phyloP scores from a whole-genome alignment of 1,140 invertebrate genomes.

The Brachionus calyciflorus region DNA sequence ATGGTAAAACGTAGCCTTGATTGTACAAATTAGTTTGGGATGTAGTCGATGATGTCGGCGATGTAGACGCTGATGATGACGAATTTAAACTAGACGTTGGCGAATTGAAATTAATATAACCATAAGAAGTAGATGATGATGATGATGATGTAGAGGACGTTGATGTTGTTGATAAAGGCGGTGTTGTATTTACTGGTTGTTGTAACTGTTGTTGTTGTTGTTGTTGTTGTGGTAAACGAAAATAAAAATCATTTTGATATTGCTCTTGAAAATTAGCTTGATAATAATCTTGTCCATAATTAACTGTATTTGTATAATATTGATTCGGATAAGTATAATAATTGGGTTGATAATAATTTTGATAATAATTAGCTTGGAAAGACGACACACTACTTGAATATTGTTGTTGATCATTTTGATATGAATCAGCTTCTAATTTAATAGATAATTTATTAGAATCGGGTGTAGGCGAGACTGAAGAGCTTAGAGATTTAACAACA shows the following conservation, averaged over 20 bases:
- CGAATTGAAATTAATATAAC: neutral
- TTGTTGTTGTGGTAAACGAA: neutral
- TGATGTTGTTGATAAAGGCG: neutral
- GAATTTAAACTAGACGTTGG: slow-evolving; percentile 22
- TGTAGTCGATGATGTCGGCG: neutral
- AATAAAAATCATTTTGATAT: slow-evolving; percentile 19
- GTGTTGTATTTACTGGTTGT: too few relatives aligned
- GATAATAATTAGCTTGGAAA: too few relatives aligned
- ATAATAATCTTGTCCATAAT: neutral
- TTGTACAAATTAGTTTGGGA: too few relatives aligned
- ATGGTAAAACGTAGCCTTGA: too few relatives aligned
- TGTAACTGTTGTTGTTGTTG: neutral
- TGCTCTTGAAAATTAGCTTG: neutral
- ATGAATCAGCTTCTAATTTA: too few relatives aligned
- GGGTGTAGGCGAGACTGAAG: neutral
- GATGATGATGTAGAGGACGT: neutral
- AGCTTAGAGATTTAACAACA: neutral
- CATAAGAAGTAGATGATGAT: too few relatives aligned
- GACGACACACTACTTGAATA: too few relatives aligned
- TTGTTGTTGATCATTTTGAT: too few relatives aligned
- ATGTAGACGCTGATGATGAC: neutral
- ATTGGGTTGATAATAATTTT: slow-evolving; percentile 11
- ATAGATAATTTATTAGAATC: neutral
- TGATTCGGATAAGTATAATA: slow-evolving; percentile 2
- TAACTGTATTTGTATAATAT: neutral